Conservation (phyloP, 2,113 vertebrate genomes). For the Mastomys natalensis region DNA sequence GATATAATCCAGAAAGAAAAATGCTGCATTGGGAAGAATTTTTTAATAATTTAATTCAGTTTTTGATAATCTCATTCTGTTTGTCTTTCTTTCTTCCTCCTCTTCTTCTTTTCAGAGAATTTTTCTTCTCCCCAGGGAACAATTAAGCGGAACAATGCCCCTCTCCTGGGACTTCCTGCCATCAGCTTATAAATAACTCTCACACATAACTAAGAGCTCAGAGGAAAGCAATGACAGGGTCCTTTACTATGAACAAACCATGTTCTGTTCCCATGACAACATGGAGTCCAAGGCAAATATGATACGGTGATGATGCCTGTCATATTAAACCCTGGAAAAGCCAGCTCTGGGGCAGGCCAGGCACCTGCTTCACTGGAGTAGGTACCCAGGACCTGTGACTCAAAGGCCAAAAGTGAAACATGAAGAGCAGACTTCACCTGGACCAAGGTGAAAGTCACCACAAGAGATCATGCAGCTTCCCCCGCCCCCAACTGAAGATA, state of each 20-base stretch:
- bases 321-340: neutral
- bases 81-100: neutral
- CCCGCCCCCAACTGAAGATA: neutral
- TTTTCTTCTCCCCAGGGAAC: constrained; percentile 49
- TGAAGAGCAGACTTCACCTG: neutral
- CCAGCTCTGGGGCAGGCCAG: neutral
- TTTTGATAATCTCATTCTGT: neutral
- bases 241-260: constrained; percentile 84
- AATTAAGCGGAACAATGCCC: constrained; percentile 63
- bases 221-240: constrained; percentile 85
- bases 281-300: constrained; percentile 72
- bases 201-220: constrained; percentile 79
- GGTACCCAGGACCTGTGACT: neutral
- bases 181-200: constrained; percentile 84
- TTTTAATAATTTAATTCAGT: neutral
- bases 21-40: neutral
- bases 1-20: neutral
- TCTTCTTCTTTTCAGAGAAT: neutral
- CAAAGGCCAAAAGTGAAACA: neutral
- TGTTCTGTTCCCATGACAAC: constrained; percentile 86
- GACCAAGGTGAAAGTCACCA: rapidly evolving
- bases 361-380: neutral
- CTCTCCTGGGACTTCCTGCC: constrained; percentile 79
- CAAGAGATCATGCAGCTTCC: neutral
- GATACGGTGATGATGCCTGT: constrained; percentile 71